Base-by-base conservation (phyloP, 2,797 vertebrate genomes). In the Halcyon smyrnensis region DNA sequence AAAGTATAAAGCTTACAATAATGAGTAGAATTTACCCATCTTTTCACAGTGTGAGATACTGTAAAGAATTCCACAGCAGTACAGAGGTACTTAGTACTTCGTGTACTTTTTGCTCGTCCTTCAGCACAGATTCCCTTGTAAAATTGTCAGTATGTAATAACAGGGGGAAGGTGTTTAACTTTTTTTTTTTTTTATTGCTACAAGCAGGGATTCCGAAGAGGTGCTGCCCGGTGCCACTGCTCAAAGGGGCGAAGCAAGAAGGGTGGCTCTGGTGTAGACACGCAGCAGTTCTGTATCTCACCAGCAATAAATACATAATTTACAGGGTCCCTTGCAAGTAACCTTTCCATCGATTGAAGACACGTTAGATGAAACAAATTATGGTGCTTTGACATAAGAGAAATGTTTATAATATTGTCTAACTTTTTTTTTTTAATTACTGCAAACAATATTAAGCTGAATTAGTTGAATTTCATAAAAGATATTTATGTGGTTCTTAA, bases 151-250 rank as follows among this genome's bases (percentile, higher is more conserved):
- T 82, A 18, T 3, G 12, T 36, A 43, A 17, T 41, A 46, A 15
- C 37, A 24, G 13, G n/a, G 5, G 18, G 3, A 56, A 70, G 15
- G 16, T 64, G 32, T 54, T 60, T 43, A 74, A 34, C 28, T 21
- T 79, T 73, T n/a, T n/a, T 14, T 41, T 89, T 87, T 23, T 70
- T 90, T 18, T 9, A 8, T 36, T 87, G 30, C 57, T 71, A 3
- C 0, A 1, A 51, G 45, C 2, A 34, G 17, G 34, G 23, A 12
- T 82, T 62, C 45, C 82, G 75, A 80, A 91, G 57, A 53, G 10
- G 1, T 6, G 1, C 14, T 79, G 8, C n/a, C 41, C 79, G 34
- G 34, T 14, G 6, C 36, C 65, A 0, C 15, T 59, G 2, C 18
- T 74, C 13, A 39, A 19, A 63, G 70, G 19, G 17, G 23, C 53